Base-by-base conservation (phyloP, 2,113 vertebrate genomes). In the Puma concolor region DNA sequence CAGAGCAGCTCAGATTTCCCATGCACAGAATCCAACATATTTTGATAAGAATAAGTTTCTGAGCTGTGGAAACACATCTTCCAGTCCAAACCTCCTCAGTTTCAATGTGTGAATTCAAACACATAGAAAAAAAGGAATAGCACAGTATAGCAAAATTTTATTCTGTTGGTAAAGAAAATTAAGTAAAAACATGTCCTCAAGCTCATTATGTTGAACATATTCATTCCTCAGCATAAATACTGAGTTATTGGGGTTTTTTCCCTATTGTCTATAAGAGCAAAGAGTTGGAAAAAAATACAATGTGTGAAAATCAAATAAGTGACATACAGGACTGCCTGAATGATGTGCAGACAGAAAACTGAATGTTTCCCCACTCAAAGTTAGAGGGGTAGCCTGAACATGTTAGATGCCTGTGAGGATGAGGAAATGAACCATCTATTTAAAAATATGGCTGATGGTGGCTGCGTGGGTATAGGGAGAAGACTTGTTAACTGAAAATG, bases 51-150 rank as follows among this genome's bases (percentile, higher is more conserved):
- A 84, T 23, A 94, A 66, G 36, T 90, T 95, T 86, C 52, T 76
- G 86, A 97, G 90, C 13, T 63, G 67, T 8, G 83, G 71, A 67
- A 97, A 95, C 91, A 96, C 36, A 0, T 96, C 44, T 85, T 97
- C 69, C 64, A 94, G 19, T 93, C 93, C 52, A 97, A 84, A 90
- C 63, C 57, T 90, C 88, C 60, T 94, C 96, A 82, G 50, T 95
- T 98, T 91, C 85, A 72, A 96, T 11, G 69, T 52, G 64, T 88
- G 71, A 91, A 95, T 97, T 94, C 76, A 95, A 97, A 97, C 63
- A 96, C 63, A 87, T 11, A 92, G n/a, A 41, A 86, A 91, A 82
- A 92, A 96, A 76, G 21, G 95, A 97, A 64, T 66, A 92, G 76
- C 57, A 88, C 57, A 60, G 8, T 19, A 38, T 96, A 0, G 44